Base-by-base conservation (phyloP, 2,797 vertebrate species). In the Lacerta agilis region DNA sequence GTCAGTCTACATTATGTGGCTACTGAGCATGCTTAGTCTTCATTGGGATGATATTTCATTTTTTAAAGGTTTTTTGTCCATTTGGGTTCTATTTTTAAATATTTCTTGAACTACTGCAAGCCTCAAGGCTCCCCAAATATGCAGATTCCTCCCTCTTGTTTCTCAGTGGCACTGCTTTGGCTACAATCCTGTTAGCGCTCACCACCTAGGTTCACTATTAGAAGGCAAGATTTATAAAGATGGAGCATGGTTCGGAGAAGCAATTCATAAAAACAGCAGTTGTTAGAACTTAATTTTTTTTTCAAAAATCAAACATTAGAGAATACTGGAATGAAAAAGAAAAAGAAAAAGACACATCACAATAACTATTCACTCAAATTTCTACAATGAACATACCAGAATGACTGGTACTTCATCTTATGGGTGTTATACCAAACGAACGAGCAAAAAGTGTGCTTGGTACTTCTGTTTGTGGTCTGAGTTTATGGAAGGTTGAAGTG, bases 281-380 rank as follows among this genome's bases (percentile, higher is more conserved):
- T 90, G 85, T 89, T 91, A 87, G 36, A 92, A 29, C 71, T 87
- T 38, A 38, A 3, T 38, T 38, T 38, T 38, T 38, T 90, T 89
- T n/a, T n/a, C n/a, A 92, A 87, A 88, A 76, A 38, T 95, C 85
- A 83, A 43, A 88, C n/a, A 91, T 92, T 79, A 89, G 81, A 82
- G 72, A 83, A 58, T 69, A 89, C 79, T 29, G 5, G 79, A 72
- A 92, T 18, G 1, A 71, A 75, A 92, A 79, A 78, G 38, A 38
- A 89, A 13, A 86, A 79, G 91, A 90, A 92, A 58, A 23, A 45
- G 43, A 86, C 61, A 55, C 23, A 92, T 94, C 43, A 72, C 86
- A 69, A 90, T 83, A 88, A 86, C 41, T 93, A 61, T 61, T 90
- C 82, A 88, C 58, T 20, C 43, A 93, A 81, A 87, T 27, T 88